phyloP scores from a whole-genome alignment of 2,797 vertebrate species.

The Hydrocynus forskahlii region DNA sequence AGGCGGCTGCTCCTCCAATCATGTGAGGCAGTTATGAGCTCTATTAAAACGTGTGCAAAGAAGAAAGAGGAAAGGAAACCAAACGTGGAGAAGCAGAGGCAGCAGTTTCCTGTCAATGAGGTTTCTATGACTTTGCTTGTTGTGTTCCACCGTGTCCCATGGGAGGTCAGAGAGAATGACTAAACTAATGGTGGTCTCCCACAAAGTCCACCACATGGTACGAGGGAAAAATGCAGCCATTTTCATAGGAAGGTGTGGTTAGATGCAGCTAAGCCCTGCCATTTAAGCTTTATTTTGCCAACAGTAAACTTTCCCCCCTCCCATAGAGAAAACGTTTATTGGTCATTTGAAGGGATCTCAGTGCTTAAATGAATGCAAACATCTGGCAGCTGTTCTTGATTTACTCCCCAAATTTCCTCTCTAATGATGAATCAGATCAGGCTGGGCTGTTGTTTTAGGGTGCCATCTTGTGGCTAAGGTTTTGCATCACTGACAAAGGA shows the following conservation, averaged over 20 bases:
- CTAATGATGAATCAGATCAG: background rate
- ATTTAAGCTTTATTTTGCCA: constrained; percentile 63
- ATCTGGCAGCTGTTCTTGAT: constrained; percentile 50
- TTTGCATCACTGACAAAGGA: background rate
- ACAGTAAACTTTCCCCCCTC: constrained; percentile 59
- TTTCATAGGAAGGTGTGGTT: constrained; percentile 58
- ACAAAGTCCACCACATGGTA: constrained; percentile 52
- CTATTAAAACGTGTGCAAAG: background rate
- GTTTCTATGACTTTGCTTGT: constrained; percentile 53
- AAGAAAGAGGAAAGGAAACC: background rate
- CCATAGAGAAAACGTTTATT: constrained; percentile 51
- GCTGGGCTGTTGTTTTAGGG: constrained; percentile 31
- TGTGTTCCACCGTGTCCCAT: constrained; percentile 57
- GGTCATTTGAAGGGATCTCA: constrained; percentile 43
- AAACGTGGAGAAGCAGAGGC: constrained; percentile 8
- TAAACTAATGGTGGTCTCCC: constrained; percentile 61
- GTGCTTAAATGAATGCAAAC: constrained; percentile 50
- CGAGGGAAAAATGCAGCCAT: constrained; percentile 26
- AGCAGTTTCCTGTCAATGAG: constrained; percentile 19
- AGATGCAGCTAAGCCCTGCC: constrained; percentile 56
- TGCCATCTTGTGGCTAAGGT: constrained; percentile 55
- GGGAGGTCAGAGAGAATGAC: constrained; percentile 39
- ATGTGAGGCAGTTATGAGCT: background rate
- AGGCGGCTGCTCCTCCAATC: background rate
- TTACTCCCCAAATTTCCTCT: constrained; percentile 43